Conservation (phyloP, 64 coral and sea anemone species). For the Actinia tenebrosa region DNA sequence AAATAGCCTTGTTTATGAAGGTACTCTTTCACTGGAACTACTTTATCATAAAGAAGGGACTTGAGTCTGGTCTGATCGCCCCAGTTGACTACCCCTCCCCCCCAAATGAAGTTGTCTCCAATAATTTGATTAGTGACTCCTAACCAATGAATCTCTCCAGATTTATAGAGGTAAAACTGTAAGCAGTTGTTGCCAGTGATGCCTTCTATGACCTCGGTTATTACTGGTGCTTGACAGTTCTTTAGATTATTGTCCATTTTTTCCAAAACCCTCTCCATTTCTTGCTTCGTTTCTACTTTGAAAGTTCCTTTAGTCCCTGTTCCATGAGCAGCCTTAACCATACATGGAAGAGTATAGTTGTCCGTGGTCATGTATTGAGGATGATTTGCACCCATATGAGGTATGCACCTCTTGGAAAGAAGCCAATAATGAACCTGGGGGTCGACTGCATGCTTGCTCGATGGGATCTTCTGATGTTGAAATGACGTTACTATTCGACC, state of each 20-base stretch:
- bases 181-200: constrained; percentile 57
- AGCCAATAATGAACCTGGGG: constrained; percentile 81
- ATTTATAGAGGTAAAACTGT: constrained; percentile 81
- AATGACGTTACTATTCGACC: constrained; percentile 58
- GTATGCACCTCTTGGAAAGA: constrained; percentile 68
- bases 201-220: constrained; percentile 71
- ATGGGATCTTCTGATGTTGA: constrained; percentile 65
- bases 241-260: constrained; percentile 50
- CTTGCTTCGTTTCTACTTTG: constrained; percentile 56
- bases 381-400: constrained; percentile 66
- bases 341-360: constrained; percentile 74
- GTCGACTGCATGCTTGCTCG: constrained; percentile 79
- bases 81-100: constrained; percentile 26
- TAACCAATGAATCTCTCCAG: constrained; percentile 69
- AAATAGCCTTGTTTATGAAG: constrained; percentile 34
- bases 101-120: constrained; percentile 1
- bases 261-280: constrained; percentile 42
- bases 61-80: background rate
- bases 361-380: constrained; percentile 77
- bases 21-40: constrained; percentile 17
- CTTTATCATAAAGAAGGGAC: background rate
- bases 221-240: constrained; percentile 46
- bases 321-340: constrained; percentile 84
- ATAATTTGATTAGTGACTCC: constrained; percentile 49
- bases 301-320: constrained; percentile 72